Base-by-base conservation (phyloP, 1,140 invertebrate species). In the Drosophila pallidifrons region DNA sequence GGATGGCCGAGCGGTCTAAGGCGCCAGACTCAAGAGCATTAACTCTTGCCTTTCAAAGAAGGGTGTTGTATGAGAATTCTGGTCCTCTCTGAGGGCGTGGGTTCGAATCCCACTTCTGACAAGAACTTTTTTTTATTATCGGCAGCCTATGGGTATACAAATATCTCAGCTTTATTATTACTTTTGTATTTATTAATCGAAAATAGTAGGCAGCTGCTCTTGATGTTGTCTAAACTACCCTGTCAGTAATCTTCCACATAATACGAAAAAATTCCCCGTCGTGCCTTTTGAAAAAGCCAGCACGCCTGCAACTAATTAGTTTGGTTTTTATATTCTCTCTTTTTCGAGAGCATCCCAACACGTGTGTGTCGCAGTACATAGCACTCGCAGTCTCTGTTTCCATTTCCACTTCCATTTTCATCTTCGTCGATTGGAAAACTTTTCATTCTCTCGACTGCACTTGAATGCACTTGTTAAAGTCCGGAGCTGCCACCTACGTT, bases 91-190 rank as follows among this genome's bases (percentile, higher is more conserved):
- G 95, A 95, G 95, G 95, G 96, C 96, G 96, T 96, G 96, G 96
- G 96, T 96, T 96, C 95, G 95, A 96, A 96, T 96, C 96, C 96
- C 96, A 96, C 96, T 96, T 95, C 95, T 96, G 95, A 96, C 96
- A 96, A 93, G 93, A 59, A 69, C 90, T 93, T 94, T 94, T 94
- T 93, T 38, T 15, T 3, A 32, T 7, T 41, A n/a, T 61, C 30
- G 13, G 43, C 1, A 28, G 10, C 2, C 35, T 55, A 1, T 11
- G 8, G 2, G 3, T 20, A 20, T 3, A 20, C 20, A 20, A 20
- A 20, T 25, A 25, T 4, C 20, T 25, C 20, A 25, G 20, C 3
- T 25, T 15, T 28, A 11, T 16, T 35, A 13, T 1, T 5, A 49
- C 15, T 55, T 71, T 7, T 20, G 2, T 10, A 54, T 28, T 55